phyloP scores from a whole-genome alignment of 2,888 invertebrate species.

The Leucophora obtusa region DNA sequence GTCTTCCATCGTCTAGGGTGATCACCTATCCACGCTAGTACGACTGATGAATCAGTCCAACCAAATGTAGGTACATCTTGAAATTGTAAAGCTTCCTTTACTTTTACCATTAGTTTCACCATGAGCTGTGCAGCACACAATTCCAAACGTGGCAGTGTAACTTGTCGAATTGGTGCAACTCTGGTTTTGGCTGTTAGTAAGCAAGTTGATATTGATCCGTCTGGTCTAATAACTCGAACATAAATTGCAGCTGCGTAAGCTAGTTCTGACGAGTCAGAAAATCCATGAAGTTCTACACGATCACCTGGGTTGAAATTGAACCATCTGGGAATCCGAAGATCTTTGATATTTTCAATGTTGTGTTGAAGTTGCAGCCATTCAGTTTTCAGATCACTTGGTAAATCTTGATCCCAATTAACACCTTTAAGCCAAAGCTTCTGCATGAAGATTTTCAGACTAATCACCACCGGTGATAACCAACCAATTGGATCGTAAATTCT shows the following conservation, averaged over 20 bases:
- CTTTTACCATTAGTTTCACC: conserved; percentile 33
- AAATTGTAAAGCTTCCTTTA: conserved; percentile 4
- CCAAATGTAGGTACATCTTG: not conserved
- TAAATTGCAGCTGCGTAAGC: conserved; percentile 50
- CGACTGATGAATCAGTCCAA: conserved; percentile 49
- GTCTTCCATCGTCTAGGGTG: too few species aligned
- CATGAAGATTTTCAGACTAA: conserved; percentile 50
- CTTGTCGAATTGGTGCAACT: conserved; percentile 45
- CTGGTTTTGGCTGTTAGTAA: conserved; percentile 42
- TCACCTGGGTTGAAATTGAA: conserved; percentile 3
- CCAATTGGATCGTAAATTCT: conserved; percentile 46
- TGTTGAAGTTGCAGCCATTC: conserved; percentile 21
- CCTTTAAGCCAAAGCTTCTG: conserved; percentile 50
- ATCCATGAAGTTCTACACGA: conserved; percentile 39
- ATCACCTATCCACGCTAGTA: conserved; percentile 36
- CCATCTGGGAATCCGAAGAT: conserved; percentile 39
- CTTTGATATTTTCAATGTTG: conserved; percentile 6
- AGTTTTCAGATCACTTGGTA: conserved; percentile 6
- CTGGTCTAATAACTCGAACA: conserved; percentile 1
- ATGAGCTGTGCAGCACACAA: conserved; percentile 55
- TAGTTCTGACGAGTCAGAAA: conserved; percentile 47
- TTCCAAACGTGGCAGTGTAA: conserved; percentile 44
- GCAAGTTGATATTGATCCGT: not conserved
- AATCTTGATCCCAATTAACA: conserved; percentile 42
- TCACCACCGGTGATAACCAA: too few species aligned